Evolutionary conservation across 2,888 invertebrate genomes (phyloP).

Genomic region (Strigamia maritima): DNA sequence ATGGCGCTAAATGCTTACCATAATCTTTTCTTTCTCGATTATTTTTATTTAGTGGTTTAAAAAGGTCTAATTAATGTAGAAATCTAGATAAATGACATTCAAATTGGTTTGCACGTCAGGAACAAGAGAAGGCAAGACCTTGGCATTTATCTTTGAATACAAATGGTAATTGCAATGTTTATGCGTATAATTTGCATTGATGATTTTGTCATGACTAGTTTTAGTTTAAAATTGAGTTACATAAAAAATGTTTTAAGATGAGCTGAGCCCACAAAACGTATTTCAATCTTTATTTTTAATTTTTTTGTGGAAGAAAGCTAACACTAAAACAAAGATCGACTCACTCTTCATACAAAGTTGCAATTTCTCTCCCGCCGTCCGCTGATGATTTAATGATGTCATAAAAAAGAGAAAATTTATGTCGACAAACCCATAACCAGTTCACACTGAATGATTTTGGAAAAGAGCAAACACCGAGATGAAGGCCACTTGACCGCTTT

Average conservation of each 20-base stretch:
- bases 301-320: not conserved
- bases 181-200: conserved; percentile 10
- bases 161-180: conserved; percentile 19
- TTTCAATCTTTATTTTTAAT: not conserved
- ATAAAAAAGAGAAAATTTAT: conserved; percentile 22
- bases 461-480: conserved; percentile 25
- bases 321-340: not conserved
- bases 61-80: not conserved
- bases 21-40: not conserved
- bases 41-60: not conserved
- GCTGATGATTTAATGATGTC: conserved; percentile 29
- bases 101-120: conserved; percentile 1
- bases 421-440: conserved; percentile 32
- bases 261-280: not conserved
- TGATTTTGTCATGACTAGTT: conserved; percentile 19
- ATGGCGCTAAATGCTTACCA: not conserved
- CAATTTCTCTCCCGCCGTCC: conserved; percentile 34
- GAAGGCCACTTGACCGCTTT: conserved; percentile 8
- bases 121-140: conserved; percentile 19
- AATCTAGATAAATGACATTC: not conserved
- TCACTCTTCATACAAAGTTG: conserved; percentile 30
- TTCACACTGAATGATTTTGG: conserved; percentile 31
- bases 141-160: conserved; percentile 26
- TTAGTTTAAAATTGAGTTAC: not conserved
- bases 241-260: not conserved